These are phyloP conservation scores for Argopecten irradians DNA, from an alignment of 1,140 invertebrate genomes.

Conservation along the genomic window DNA sequence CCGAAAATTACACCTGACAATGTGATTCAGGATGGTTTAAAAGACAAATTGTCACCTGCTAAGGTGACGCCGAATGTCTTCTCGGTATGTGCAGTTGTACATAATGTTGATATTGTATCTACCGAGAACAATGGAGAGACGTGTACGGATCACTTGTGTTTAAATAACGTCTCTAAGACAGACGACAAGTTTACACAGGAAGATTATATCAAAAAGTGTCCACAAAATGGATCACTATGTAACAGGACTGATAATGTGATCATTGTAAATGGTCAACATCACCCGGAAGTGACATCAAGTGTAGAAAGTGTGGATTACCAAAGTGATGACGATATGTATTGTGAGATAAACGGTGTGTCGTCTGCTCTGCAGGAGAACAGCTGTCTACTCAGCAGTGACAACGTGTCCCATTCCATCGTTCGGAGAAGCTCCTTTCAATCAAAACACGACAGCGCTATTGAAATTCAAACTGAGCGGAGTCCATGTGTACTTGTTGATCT, in stretches of 20 bases:
- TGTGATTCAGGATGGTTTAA: neutral
- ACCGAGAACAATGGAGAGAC: too few species aligned
- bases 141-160: too few species aligned
- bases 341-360: neutral
- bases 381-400: neutral
- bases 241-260: neutral
- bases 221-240: neutral
- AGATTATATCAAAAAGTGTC: neutral
- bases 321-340: neutral
- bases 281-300: neutral
- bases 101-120: neutral
- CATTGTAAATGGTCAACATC: neutral
- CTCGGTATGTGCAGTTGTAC: neutral
- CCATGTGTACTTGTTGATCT: neutral
- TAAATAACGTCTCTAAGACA: too few species aligned
- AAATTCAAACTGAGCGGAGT: constrained; percentile 8
- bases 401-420: neutral
- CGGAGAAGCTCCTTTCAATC: neutral
- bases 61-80: neutral
- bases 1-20: neutral
- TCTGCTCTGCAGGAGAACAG: neutral
- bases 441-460: neutral
- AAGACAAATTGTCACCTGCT: neutral
- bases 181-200: too few species aligned
- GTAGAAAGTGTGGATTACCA: neutral